Evolutionary conservation across 2,797 vertebrate species (phyloP), one percentile per base, ranked within the genome.

Genomic region (Leucoraja ocellata): DNA sequence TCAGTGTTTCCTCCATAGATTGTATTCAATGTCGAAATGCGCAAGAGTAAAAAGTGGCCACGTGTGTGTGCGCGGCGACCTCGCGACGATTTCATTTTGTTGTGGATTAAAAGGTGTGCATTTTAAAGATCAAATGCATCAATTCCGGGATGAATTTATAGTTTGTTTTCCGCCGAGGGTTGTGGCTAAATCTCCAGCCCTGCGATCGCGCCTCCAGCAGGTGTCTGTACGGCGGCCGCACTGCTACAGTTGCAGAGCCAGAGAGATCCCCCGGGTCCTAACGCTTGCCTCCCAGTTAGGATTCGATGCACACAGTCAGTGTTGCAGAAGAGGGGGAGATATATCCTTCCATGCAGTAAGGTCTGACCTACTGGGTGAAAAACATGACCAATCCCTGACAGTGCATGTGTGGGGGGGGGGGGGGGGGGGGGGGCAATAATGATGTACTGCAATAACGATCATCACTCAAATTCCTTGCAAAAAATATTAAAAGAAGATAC

Each of bases 181-280:
- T 74, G 0, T 25, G 21, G 93, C 93, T 94, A 93, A 93, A 91
- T 93, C 46, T 93, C 83, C 91, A 79, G 73, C 80, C 84, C 88
- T 86, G 71, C 93, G 91, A 93, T 94, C 93, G 78, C 92, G 94
- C 94, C 93, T 94, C 93, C 93, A 94, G 94, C 95, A 95, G 95
- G 94, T 95, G 95, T 93, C 94, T 93, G 93, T 94, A 93, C 78
- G 88, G 94, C 93, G 93, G 93, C 90, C 68, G 88, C 71, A 93
- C 94, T 83, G 94, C 86, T 25, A 83, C 94, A 86, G 61, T 93
- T 91, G 7, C 93, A 88, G 94, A 74, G 84, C 32, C 54, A 9
- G n/a, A 28, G 68, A 25, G 58, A 16, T 79, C 94, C 93, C 94
- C 94, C 84, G 93, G 96, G 96, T 96, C 96, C 96, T 96, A 96